Evolutionary conservation across 2,113 vertebrate genomes (phyloP).

Genomic region (Tor tambroides): DNA sequence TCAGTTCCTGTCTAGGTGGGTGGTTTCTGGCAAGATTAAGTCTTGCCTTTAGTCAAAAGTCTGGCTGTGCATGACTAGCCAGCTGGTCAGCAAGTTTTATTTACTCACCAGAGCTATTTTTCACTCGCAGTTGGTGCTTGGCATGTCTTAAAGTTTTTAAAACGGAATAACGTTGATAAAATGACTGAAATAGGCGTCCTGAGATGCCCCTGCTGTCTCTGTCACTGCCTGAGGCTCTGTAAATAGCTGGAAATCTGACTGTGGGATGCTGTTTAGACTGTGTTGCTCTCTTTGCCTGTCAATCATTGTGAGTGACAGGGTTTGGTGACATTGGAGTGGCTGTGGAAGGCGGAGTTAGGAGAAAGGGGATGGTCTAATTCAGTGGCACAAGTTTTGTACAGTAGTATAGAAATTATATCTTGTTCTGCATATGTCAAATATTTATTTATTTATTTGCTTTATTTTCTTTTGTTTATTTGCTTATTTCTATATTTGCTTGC

Average conservation of each 20-base stretch:
- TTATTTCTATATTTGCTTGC: too few species aligned
- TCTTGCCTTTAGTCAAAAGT: background rate
- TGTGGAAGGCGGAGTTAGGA: background rate
- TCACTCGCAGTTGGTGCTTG: background rate
- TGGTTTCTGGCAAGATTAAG: background rate
- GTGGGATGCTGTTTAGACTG: background rate
- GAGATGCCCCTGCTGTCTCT: background rate
- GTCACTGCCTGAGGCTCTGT: background rate
- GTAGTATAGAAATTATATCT: too few species aligned
- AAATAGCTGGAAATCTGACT: background rate
- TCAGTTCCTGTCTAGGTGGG: background rate
- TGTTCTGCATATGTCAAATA: too few species aligned
- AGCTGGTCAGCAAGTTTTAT: background rate
- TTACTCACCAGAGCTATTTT: conserved; percentile 7
- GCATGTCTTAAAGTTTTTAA: background rate
- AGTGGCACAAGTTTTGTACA: background rate
- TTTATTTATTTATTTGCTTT: too few species aligned
- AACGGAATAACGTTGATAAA: background rate
- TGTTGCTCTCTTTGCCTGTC: background rate
- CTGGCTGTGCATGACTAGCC: background rate
- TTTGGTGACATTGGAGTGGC: background rate
- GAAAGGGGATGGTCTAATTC: background rate
- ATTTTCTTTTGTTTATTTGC: background rate
- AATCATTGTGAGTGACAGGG: conserved; percentile 4
- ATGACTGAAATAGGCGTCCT: background rate